These are phyloP conservation scores for Drosophila planitibia DNA, from an alignment of 2,888 invertebrate species.

Conservation along the genomic window DNA sequence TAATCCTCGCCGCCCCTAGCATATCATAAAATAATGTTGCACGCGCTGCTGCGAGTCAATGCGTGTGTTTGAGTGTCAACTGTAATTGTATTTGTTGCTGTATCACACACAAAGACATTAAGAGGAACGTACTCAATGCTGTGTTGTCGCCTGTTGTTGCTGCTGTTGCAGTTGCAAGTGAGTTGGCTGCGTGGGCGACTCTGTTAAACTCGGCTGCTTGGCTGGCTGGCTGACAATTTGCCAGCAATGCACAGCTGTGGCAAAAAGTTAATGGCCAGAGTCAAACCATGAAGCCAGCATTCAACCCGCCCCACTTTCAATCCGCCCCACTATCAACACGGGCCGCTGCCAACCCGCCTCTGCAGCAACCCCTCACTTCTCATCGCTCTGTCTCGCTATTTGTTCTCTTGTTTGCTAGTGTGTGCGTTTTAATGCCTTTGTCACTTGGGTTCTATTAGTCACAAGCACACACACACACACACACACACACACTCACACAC, in stretches of 20 bases:
- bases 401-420: not conserved
- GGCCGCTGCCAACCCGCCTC: not conserved
- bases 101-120: constrained; percentile 21
- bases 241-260: constrained; percentile 63
- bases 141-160: constrained; percentile 16
- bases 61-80: constrained; percentile 48
- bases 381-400: not conserved
- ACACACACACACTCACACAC: not conserved
- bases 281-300: constrained; percentile 24
- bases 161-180: constrained; percentile 44
- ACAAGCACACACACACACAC: constrained; percentile 46
- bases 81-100: constrained; percentile 60
- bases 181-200: constrained; percentile 63
- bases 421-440: constrained; percentile 58
- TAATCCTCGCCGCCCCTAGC: constrained; percentile 27
- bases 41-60: constrained; percentile 55
- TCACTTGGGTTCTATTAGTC: constrained; percentile 79
- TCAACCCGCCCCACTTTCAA: not conserved
- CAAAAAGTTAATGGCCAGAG: constrained; percentile 72
- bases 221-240: constrained; percentile 57
- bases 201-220: constrained; percentile 70
- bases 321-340: not conserved
- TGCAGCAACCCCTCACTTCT: not conserved
- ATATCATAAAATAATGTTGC: constrained; percentile 77
- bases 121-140: constrained; percentile 15